These are phyloP conservation scores for Ornithorhynchus anatinus DNA, from an alignment of 2,113 vertebrate species.

Conservation along the genomic window DNA sequence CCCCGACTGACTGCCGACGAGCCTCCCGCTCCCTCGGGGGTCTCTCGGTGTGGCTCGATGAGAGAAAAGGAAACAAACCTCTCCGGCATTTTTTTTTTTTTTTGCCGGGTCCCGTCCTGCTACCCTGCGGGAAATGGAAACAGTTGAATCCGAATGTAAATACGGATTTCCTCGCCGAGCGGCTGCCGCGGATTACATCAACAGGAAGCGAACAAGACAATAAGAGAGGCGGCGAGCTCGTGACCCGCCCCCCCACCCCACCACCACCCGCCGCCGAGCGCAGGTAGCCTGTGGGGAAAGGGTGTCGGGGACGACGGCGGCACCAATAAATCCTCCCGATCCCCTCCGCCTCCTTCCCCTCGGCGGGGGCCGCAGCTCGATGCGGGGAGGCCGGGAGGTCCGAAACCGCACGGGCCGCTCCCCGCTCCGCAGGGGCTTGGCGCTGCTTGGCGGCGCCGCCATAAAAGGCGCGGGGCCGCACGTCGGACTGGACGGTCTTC, in stretches of 20 bases:
- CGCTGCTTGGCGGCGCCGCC: too few relatives aligned
- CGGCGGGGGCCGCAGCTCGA: too few relatives aligned
- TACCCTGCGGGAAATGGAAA: slow-evolving; percentile 49
- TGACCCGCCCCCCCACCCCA: slow-evolving; percentile 35
- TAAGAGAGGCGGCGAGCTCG: slow-evolving; percentile 30
- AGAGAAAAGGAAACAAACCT: slow-evolving; percentile 34
- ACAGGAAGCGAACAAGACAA: slow-evolving; percentile 67
- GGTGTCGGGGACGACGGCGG: slow-evolving; percentile 1
- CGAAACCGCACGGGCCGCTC: too few relatives aligned
- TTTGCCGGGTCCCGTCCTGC: not conserved
- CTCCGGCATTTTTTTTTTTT: slow-evolving; percentile 19
- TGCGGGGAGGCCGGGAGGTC: too few relatives aligned
- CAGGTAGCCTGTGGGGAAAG: slow-evolving; percentile 27
- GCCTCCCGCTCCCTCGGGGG: too few relatives aligned
- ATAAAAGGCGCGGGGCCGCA: too few relatives aligned
- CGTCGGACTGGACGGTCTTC: too few relatives aligned
- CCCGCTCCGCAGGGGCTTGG: too few relatives aligned
- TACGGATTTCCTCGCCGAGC: slow-evolving; percentile 42
- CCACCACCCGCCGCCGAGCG: slow-evolving; percentile 35
- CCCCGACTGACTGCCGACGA: too few relatives aligned
- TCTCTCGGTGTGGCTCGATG: too few relatives aligned
- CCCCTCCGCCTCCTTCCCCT: too few relatives aligned
- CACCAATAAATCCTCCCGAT: slow-evolving; percentile 25
- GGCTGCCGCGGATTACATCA: slow-evolving; percentile 41
- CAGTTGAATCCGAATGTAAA: slow-evolving; percentile 14